These are phyloP conservation scores for Halichoerus grypus DNA, from an alignment of 2,113 vertebrate genomes.

Conservation along the genomic window DNA sequence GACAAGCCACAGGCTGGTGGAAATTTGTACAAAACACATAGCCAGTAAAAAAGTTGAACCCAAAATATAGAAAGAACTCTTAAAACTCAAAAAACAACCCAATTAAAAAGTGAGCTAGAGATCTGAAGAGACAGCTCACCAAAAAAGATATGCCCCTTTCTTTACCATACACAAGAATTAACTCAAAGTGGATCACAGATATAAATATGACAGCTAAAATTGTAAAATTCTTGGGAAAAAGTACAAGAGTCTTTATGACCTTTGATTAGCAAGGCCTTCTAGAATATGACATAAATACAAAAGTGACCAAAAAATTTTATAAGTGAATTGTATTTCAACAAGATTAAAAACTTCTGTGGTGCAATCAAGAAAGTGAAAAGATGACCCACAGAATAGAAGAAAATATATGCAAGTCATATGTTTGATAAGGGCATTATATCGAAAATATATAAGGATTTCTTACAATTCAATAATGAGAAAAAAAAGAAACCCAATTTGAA, in stretches of 20 bases:
- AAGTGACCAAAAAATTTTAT: neutral
- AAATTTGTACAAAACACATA: neutral
- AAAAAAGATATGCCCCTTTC: neutral
- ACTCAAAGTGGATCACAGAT: neutral
- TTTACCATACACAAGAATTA: neutral
- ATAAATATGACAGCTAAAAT: neutral
- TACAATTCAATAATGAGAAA: neutral
- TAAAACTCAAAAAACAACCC: neutral
- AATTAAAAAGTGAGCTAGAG: neutral
- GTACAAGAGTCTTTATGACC: neutral
- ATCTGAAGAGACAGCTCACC: neutral
- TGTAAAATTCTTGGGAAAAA: neutral
- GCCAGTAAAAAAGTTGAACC: neutral
- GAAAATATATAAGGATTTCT: neutral
- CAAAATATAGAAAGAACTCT: neutral
- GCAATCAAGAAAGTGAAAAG: neutral
- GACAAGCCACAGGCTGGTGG: neutral
- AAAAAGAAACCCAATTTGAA: no score
- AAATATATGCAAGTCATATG: neutral
- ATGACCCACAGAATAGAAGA: neutral
- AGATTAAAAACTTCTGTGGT: neutral
- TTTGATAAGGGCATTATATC: neutral
- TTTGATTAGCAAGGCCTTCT: neutral
- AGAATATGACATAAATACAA: neutral
- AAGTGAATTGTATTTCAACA: neutral